These are phyloP conservation scores for Nanorana parkeri DNA, from an alignment of 2,113 vertebrate species.

Conservation along the genomic window DNA sequence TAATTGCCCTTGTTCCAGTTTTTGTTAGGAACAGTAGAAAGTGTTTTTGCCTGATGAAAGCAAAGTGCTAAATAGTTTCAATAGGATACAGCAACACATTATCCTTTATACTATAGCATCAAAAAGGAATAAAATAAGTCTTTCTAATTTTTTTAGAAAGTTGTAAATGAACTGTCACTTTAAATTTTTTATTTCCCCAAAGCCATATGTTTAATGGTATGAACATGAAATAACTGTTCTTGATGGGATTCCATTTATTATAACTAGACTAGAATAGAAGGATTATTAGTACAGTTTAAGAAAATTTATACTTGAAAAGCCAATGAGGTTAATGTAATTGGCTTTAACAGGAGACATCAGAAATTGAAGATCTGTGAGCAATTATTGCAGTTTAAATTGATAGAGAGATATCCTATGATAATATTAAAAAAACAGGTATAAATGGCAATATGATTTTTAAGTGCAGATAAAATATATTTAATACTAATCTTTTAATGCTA, in stretches of 20 bases:
- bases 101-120: too few relatives aligned
- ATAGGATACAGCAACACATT: too few relatives aligned
- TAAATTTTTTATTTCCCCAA: neutral
- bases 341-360: conserved; percentile 21
- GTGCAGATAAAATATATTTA: neutral
- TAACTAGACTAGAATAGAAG: neutral
- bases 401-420: conserved; percentile 3
- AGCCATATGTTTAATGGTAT: neutral
- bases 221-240: neutral
- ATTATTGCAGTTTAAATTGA: conserved; percentile 19
- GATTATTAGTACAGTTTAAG: conserved; percentile 14
- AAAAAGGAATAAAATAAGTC: too few relatives aligned
- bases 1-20: too few relatives aligned
- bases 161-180: neutral
- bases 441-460: conserved; percentile 1
- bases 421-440: conserved; percentile 10
- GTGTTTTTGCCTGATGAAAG: too few relatives aligned
- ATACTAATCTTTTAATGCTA: neutral
- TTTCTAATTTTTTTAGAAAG: too few relatives aligned
- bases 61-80: too few relatives aligned
- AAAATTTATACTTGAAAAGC: conserved; percentile 37
- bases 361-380: neutral
- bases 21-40: too few relatives aligned
- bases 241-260: conserved; percentile 29
- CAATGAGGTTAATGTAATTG: conserved; percentile 40